Evolutionary conservation across 2,797 vertebrate genomes (phyloP).

Genomic region (Hemibagrus guttatus): DNA sequence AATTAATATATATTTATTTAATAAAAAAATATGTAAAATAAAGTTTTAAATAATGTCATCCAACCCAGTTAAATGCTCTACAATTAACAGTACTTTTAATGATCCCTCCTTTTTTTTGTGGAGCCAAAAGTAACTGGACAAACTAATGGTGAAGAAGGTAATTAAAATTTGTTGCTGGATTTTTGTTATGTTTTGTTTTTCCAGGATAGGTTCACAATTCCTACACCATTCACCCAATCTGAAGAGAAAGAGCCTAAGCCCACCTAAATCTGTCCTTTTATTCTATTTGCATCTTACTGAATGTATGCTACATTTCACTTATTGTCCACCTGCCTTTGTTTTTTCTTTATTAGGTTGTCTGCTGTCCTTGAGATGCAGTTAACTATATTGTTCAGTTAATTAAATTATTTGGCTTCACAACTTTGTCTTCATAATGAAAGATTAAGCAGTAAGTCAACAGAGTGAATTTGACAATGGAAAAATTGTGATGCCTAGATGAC

Average conservation of each 20-base stretch:
- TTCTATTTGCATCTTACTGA: background rate
- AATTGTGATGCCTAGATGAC: no score
- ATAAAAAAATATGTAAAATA: no score
- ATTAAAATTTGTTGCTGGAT: background rate
- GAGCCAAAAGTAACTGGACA: background rate
- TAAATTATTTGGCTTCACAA: background rate
- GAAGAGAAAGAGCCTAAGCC: background rate
- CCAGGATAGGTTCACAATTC: background rate
- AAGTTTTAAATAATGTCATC: background rate
- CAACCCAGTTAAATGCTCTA: background rate
- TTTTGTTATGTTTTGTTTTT: background rate
- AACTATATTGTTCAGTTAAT: background rate
- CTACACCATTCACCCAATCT: background rate
- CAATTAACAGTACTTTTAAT: background rate
- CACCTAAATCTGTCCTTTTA: background rate
- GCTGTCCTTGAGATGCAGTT: background rate
- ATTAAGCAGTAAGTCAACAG: background rate
- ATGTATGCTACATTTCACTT: background rate
- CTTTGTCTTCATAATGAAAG: background rate
- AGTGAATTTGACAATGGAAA: no score
- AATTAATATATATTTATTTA: background rate
- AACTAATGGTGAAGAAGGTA: background rate
- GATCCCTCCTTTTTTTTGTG: background rate
- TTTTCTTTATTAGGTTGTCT: background rate
- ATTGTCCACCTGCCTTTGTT: background rate